These are phyloP conservation scores for Hypsibius dujardini DNA, from an alignment of 1,140 invertebrate genomes.

Conservation along the genomic window DNA sequence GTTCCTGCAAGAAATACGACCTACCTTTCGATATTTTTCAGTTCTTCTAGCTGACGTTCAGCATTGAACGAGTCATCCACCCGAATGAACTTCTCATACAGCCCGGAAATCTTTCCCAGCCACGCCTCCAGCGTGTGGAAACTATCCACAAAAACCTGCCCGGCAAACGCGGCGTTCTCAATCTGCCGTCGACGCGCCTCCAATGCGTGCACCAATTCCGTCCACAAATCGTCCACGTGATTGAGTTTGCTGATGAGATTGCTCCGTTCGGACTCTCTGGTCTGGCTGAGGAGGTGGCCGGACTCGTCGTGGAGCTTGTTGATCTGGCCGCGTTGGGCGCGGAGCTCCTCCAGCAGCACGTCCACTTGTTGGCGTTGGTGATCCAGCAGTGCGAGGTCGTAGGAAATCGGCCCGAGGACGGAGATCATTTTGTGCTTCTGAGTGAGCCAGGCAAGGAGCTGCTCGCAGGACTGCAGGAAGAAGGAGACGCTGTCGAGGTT, in stretches of 20 bases:
- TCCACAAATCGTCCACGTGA: slow-evolving; percentile 46
- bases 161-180: slow-evolving; percentile 16
- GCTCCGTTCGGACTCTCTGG: slow-evolving; percentile 1
- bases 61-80: slow-evolving; percentile 41
- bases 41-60: slow-evolving; percentile 50
- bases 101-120: slow-evolving; percentile 25
- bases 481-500: slow-evolving; percentile 75
- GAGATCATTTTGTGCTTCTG: slow-evolving; percentile 87
- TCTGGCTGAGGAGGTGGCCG: not conserved
- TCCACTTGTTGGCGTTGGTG: slow-evolving; percentile 67
- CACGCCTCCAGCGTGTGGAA: slow-evolving; percentile 25
- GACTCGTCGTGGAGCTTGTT: slow-evolving; percentile 14
- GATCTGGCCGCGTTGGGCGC: not conserved
- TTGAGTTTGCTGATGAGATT: slow-evolving; percentile 34
- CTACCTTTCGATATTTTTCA: too few relatives aligned
- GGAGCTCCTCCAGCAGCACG: slow-evolving; percentile 13
- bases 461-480: slow-evolving; percentile 72
- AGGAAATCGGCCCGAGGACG: slow-evolving; percentile 67
- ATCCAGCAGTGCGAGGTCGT: slow-evolving; percentile 77
- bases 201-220: slow-evolving; percentile 53
- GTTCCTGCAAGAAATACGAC: too few relatives aligned
- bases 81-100: slow-evolving; percentile 18
- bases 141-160: not conserved
- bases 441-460: slow-evolving; percentile 61
- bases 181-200: slow-evolving; percentile 44